These are phyloP conservation scores for Astropecten irregularis DNA, from an alignment of 53 echinoderm and acorn worm genomes.

Conservation along the genomic window DNA sequence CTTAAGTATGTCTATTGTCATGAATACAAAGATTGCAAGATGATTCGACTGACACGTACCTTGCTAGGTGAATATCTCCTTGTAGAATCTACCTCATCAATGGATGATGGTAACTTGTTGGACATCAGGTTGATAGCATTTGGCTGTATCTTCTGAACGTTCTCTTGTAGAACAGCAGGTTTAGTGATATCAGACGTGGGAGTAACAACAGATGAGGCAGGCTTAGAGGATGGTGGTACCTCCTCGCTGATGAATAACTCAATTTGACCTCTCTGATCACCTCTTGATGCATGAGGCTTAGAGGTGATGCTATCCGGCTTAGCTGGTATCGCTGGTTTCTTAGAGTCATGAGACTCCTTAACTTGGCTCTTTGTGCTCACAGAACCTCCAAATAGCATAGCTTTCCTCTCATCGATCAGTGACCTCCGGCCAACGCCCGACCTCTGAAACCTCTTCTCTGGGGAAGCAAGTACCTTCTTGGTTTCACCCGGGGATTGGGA, in stretches of 20 bases:
- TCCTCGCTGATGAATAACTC: constrained; percentile 29
- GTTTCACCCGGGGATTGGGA: constrained; percentile 41
- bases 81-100: constrained; percentile 40
- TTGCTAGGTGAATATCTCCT: constrained; percentile 41
- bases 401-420: constrained; percentile 71
- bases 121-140: constrained; percentile 39
- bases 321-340: constrained; percentile 18
- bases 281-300: constrained; percentile 6
- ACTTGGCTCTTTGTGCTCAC: constrained; percentile 4
- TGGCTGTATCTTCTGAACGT: constrained; percentile 37
- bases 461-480: constrained; percentile 16
- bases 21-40: too few relatives aligned
- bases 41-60: too few relatives aligned
- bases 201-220: not conserved
- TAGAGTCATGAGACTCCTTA: not conserved
- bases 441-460: constrained; percentile 46
- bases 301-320: not conserved
- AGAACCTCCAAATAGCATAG: constrained; percentile 64
- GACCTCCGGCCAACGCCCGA: constrained; percentile 61
- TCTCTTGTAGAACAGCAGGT: constrained; percentile 57
- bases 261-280: constrained; percentile 8
- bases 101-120: constrained; percentile 25
- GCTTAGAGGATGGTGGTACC: constrained; percentile 15
- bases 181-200: not conserved
- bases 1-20: too few relatives aligned